These are phyloP conservation scores for Galaxea fascicularis DNA, from an alignment of 92 coral and sea anemone species.

Conservation along the genomic window DNA sequence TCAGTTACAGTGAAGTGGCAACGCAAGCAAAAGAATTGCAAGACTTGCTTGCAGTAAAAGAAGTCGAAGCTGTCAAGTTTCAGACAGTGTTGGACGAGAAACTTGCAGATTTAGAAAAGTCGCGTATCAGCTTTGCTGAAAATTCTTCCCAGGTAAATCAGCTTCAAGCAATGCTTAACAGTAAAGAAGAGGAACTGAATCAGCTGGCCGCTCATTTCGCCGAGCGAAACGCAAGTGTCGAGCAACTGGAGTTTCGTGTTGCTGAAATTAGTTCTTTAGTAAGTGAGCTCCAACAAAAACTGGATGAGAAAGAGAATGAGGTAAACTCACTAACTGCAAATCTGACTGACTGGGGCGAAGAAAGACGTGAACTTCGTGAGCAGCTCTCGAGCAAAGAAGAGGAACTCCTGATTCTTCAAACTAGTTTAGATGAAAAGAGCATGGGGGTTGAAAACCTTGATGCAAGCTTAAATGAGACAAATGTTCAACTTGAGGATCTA, in stretches of 20 bases:
- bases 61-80: conserved; percentile 30
- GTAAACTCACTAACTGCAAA: conserved; percentile 1
- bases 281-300: conserved; percentile 21
- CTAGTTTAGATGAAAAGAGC: conserved; percentile 67
- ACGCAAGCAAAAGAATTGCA: conserved; percentile 17
- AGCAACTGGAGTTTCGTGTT: conserved; percentile 52
- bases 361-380: conserved; percentile 3
- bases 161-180: conserved; percentile 35
- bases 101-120: conserved; percentile 20
- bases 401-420: conserved; percentile 61
- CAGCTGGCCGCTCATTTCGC: conserved; percentile 51
- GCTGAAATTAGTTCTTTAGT: conserved; percentile 53
- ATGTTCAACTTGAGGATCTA: conserved; percentile 61
- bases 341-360: conserved; percentile 23
- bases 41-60: conserved; percentile 30
- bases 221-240: conserved; percentile 50
- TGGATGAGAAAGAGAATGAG: conserved; percentile 5
- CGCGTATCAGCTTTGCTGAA: conserved; percentile 22
- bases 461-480: conserved; percentile 71
- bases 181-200: conserved; percentile 57
- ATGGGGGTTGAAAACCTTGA: conserved; percentile 64
- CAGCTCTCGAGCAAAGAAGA: conserved; percentile 40
- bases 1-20: conserved; percentile 6
- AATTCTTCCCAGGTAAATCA: conserved; percentile 32
- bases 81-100: conserved; percentile 23